Percentiles rank a stretch among this genome's conserved stretches.
Conservation (phyloP, 2,888 invertebrate genomes). For the Lycaena phlaeas region DNA sequence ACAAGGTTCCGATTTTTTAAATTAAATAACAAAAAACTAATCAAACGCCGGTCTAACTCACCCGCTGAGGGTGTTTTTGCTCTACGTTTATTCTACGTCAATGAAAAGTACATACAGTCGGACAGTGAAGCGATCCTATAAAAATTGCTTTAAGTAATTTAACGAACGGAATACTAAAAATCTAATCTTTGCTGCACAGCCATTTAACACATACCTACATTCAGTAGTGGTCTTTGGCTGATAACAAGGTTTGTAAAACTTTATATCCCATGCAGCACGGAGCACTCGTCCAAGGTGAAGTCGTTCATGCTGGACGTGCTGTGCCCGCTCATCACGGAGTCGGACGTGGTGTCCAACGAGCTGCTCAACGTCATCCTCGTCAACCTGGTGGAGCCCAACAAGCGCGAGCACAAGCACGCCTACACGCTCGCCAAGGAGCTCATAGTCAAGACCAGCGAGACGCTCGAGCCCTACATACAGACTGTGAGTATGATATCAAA, state of each 20-base stretch:
- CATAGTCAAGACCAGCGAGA: constrained; percentile 91
- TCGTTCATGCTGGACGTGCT: constrained; percentile 97
- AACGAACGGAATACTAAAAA: neutral
- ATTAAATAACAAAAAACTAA: too few relatives aligned
- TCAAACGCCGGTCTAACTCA: too few relatives aligned
- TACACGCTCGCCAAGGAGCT: constrained; percentile 93
- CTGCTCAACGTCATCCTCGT: constrained; percentile 93
- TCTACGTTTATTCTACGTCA: too few relatives aligned
- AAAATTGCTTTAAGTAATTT: neutral
- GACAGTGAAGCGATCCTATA: too few relatives aligned
- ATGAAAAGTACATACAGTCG: too few relatives aligned
- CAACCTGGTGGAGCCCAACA: constrained; percentile 95
- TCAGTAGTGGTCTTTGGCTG: too few relatives aligned
- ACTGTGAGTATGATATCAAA: constrained; percentile 74
- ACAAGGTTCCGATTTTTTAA: too few relatives aligned
- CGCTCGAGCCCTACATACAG: constrained; percentile 95
- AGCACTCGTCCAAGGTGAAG: constrained; percentile 96
- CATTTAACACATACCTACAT: neutral
- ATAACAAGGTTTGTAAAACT: constrained; percentile 5
- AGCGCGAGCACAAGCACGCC: constrained; percentile 90
- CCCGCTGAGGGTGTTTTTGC: too few relatives aligned
- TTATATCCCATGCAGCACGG: constrained; percentile 77
- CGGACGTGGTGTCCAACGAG: constrained; percentile 95
- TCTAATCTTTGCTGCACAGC: neutral
- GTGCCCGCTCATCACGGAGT: constrained; percentile 94